Percentiles rank a stretch among this genome's conserved stretches.
Conservation (phyloP, 2,797 vertebrate species). For the Lithobates sylvaticus region DNA sequence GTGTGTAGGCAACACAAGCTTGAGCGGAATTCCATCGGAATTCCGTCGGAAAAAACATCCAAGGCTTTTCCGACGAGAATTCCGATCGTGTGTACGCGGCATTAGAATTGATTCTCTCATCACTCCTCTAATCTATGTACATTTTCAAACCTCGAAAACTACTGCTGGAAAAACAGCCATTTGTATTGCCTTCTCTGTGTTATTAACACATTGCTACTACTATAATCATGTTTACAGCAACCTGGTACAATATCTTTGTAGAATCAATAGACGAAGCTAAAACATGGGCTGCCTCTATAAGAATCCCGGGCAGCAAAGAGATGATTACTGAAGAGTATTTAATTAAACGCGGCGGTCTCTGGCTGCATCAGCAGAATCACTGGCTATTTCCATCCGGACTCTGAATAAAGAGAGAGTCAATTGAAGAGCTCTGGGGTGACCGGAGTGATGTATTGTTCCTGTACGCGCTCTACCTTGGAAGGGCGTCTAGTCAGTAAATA, state of each 20-base stretch:
- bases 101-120: background rate
- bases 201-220: constrained; percentile 7
- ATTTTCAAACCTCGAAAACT: background rate
- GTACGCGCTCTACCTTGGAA: constrained; percentile 64
- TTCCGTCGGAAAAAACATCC: too few species aligned
- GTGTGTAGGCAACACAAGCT: too few species aligned
- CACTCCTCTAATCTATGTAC: background rate
- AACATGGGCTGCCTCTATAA: background rate
- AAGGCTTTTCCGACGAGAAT: too few species aligned
- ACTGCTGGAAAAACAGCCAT: background rate
- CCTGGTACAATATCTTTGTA: constrained; percentile 34
- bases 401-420: constrained; percentile 69
- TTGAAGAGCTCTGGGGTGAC: constrained; percentile 67
- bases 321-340: constrained; percentile 52
- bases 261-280: constrained; percentile 19
- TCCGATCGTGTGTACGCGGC: too few species aligned
- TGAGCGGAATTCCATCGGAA: too few species aligned
- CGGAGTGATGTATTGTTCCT: constrained; percentile 66
- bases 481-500: constrained; percentile 68
- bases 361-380: constrained; percentile 64
- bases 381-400: constrained; percentile 67
- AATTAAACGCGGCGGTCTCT: constrained; percentile 64
- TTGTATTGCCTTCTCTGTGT: background rate
- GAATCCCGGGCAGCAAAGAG: constrained; percentile 15
- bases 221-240: constrained; percentile 27